These are phyloP conservation scores for Anneissia japonica DNA, from an alignment of 35 echinoderm and acorn worm genomes.

Conservation along the genomic window DNA sequence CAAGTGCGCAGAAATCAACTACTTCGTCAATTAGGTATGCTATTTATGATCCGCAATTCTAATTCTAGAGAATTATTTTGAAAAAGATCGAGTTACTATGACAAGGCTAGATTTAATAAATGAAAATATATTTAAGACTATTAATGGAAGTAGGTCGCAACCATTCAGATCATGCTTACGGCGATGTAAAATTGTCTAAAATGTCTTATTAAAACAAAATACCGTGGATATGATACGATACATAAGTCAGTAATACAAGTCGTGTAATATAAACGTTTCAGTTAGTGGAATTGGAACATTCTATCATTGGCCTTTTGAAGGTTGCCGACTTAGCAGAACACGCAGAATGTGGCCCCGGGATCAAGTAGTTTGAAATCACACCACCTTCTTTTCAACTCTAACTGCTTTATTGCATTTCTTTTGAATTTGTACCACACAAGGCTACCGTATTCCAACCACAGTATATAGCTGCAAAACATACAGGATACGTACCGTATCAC, in stretches of 20 bases:
- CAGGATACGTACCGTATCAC: too few species aligned
- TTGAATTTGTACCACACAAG: too few species aligned
- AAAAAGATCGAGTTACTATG: neutral
- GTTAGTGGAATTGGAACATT: neutral
- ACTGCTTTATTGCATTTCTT: too few species aligned
- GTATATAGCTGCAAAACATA: too few species aligned
- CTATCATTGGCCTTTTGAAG: neutral
- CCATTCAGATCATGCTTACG: neutral
- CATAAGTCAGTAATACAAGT: neutral
- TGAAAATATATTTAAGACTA: slow-evolving; percentile 2
- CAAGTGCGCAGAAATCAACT: neutral
- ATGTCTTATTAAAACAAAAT: slow-evolving; percentile 1
- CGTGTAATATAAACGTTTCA: neutral
- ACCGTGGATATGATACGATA: neutral
- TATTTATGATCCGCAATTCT: neutral
- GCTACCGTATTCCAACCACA: too few species aligned
- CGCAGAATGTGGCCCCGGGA: neutral
- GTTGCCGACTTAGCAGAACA: neutral
- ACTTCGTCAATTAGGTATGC: neutral
- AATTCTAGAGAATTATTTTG: neutral
- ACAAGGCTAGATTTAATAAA: neutral
- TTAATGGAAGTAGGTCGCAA: neutral
- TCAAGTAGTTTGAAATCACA: neutral
- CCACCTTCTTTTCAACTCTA: too few species aligned
- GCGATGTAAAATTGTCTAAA: neutral